A percentile compares a stretch with the other conserved stretches of the same genome.
These are phyloP conservation scores for Cirrhinus molitorella DNA, from an alignment of 2,797 vertebrate genomes.

Conservation along the genomic window DNA sequence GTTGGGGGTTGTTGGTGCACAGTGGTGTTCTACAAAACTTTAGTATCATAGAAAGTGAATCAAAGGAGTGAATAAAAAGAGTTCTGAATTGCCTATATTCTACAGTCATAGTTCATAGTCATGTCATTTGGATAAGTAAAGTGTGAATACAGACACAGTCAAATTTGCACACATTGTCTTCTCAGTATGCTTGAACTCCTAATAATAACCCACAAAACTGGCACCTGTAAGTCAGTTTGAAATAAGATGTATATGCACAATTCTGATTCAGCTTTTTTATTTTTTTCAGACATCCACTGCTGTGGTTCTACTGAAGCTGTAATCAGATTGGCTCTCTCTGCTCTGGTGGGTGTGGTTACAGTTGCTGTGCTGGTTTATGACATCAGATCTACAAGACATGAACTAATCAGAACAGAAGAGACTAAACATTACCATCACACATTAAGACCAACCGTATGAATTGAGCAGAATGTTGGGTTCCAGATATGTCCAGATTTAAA, in stretches of 20 bases:
- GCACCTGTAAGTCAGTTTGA: background rate
- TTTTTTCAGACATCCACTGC: slow-evolving; percentile 7
- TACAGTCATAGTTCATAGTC: too few species aligned
- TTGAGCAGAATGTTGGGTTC: background rate
- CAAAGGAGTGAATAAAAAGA: too few species aligned
- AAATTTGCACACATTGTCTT: background rate
- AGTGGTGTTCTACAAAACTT: too few species aligned
- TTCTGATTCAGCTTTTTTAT: background rate
- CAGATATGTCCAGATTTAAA: too few species aligned
- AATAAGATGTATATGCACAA: background rate
- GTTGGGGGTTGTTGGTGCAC: too few species aligned
- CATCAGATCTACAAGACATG: background rate
- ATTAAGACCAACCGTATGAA: background rate
- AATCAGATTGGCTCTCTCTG: slow-evolving; percentile 2
- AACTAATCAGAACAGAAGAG: background rate
- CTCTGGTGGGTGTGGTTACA: background rate
- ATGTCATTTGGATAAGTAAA: background rate
- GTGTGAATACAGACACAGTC: background rate
- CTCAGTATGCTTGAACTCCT: background rate
- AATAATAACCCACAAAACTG: background rate
- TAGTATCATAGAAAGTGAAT: too few species aligned
- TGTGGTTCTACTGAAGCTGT: background rate
- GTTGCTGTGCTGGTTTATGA: slow-evolving; percentile 13
- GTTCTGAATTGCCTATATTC: background rate
- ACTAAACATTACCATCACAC: too few species aligned